Percentiles rank a stretch among this genome's conserved stretches.
Evolutionary conservation across 2,888 invertebrate species (phyloP).

Genomic region (Perithous albicinctus): DNA sequence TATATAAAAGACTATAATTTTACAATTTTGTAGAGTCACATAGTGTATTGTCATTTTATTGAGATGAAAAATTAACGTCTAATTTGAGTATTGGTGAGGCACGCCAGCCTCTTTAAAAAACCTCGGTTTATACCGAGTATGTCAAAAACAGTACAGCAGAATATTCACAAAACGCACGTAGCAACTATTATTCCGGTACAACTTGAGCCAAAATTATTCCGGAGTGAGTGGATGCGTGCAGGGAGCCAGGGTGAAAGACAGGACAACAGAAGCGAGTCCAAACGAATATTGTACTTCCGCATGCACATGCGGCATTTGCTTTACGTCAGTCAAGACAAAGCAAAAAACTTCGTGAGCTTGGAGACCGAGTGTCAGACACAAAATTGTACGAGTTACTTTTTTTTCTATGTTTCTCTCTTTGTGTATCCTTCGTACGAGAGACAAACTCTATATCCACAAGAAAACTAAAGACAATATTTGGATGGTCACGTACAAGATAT

Average conservation of each 20-base stretch:
- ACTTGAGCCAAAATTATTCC: conserved; percentile 15
- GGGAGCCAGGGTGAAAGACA: background rate
- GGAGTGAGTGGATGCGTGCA: background rate
- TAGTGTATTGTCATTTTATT: too few relatives aligned
- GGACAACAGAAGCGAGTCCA: conserved; percentile 1
- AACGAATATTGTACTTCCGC: conserved; percentile 9
- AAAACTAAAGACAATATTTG: conserved; percentile 24
- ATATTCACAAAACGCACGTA: background rate
- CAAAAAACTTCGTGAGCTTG: background rate
- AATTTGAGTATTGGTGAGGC: background rate
- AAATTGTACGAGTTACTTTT: conserved; percentile 1
- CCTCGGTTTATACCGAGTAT: background rate
- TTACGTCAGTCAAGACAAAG: background rate
- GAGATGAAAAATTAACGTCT: too few relatives aligned
- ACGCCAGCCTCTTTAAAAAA: background rate
- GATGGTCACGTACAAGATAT: conserved; percentile 11
- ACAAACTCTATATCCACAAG: background rate
- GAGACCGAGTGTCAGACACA: background rate
- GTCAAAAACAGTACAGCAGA: background rate
- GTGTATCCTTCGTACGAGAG: conserved; percentile 4
- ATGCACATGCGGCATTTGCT: background rate
- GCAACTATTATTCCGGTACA: conserved; percentile 2
- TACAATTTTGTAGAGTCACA: too few relatives aligned
- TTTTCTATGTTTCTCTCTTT: too few relatives aligned
- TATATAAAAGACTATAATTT: too few relatives aligned